Evolutionary conservation across 2,113 vertebrate species (phyloP).

Genomic region (Ciconia maguari): DNA sequence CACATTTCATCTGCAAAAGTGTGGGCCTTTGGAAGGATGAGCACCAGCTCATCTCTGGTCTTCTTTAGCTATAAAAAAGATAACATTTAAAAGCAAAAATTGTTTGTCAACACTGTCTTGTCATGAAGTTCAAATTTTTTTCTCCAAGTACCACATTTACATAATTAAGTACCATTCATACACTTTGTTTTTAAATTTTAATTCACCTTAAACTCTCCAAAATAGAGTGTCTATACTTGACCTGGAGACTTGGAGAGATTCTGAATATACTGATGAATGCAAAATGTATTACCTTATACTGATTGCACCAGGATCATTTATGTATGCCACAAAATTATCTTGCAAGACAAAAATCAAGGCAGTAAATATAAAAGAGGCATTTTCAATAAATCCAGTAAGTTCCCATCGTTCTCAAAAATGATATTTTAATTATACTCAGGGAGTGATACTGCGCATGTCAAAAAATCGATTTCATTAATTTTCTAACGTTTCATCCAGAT

Average conservation of each 20-base stretch:
- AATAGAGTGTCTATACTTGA: background rate
- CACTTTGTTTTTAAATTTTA: background rate
- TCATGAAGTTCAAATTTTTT: background rate
- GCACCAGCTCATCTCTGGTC: background rate
- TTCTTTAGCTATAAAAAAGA: background rate
- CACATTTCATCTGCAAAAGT: background rate
- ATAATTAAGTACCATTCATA: constrained; percentile 2
- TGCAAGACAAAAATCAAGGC: background rate
- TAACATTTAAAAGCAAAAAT: background rate
- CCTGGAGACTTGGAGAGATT: background rate
- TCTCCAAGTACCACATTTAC: background rate
- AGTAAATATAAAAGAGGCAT: background rate
- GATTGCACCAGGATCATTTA: background rate
- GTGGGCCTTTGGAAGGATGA: background rate
- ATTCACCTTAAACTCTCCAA: background rate
- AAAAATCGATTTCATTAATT: constrained; percentile 39
- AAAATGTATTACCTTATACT: background rate
- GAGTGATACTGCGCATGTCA: background rate
- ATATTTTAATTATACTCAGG: background rate
- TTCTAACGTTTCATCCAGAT: background rate
- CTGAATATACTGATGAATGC: background rate
- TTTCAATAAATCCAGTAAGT: background rate
- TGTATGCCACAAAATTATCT: background rate
- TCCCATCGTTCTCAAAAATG: background rate
- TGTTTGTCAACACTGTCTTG: background rate